These are phyloP conservation scores for Delia radicum DNA, from an alignment of 1,140 invertebrate genomes.

Conservation along the genomic window DNA sequence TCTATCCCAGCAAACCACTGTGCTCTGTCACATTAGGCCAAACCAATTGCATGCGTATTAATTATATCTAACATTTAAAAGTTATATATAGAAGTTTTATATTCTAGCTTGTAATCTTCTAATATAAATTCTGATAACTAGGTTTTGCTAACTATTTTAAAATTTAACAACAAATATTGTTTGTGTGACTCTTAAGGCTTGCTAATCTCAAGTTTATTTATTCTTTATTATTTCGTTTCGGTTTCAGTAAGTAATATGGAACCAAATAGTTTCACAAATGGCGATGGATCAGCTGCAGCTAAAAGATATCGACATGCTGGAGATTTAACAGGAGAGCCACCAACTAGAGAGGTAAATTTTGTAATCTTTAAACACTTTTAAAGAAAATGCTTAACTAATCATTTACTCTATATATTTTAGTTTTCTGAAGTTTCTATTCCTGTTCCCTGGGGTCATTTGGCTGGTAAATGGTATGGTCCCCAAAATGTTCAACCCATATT, in stretches of 20 bases:
- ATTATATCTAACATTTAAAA: too few relatives aligned
- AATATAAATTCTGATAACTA: not conserved
- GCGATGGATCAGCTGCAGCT: not conserved
- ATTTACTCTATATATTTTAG: conserved; percentile 25
- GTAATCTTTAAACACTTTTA: not conserved
- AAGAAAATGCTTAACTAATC: conserved; percentile 35
- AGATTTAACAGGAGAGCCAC: conserved; percentile 45
- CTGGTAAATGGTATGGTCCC: conserved; percentile 72
- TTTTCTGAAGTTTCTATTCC: conserved; percentile 72
- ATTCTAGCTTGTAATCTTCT: not conserved
- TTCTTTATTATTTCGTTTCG: not conserved
- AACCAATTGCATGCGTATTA: too few relatives aligned
- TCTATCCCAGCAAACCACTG: too few relatives aligned
- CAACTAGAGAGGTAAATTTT: conserved; percentile 42
- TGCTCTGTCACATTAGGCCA: too few relatives aligned
- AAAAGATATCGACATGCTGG: conserved; percentile 44
- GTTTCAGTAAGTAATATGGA: conserved; percentile 17
- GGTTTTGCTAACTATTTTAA: too few relatives aligned
- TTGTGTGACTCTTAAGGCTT: not conserved
- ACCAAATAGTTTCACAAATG: not conserved
- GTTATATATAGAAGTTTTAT: too few relatives aligned
- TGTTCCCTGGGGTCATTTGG: conserved; percentile 76
- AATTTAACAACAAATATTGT: not conserved
- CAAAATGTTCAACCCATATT: conserved; percentile 65
- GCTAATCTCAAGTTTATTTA: not conserved